Evolutionary conservation across 2,113 vertebrate species (phyloP).

Genomic region (Theristicus caerulescens): DNA sequence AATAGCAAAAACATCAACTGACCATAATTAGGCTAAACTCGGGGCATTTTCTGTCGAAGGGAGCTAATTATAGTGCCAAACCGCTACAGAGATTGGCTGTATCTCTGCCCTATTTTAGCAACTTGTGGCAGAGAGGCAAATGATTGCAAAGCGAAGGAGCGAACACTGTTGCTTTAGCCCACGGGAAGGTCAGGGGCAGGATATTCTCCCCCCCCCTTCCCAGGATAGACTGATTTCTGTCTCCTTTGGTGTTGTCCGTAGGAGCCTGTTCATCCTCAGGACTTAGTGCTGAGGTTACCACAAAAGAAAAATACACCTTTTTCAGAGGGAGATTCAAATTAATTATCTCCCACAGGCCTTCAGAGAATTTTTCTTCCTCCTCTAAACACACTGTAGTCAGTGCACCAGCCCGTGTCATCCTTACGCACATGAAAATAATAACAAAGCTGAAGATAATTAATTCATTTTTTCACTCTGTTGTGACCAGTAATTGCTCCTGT

Average conservation of each 20-base stretch:
- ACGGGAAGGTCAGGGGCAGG: not conserved
- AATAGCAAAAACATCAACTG: not conserved
- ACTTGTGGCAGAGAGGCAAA: not conserved
- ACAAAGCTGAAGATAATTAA: not conserved
- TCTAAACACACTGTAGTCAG: not conserved
- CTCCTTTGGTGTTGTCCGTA: not conserved
- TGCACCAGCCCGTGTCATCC: not conserved
- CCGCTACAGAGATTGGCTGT: not conserved
- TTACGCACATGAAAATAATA: not conserved
- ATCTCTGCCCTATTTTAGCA: not conserved
- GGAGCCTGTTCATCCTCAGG: not conserved
- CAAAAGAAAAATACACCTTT: not conserved
- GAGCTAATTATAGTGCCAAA: not conserved
- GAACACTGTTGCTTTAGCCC: not conserved
- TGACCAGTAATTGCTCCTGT: slow-evolving; percentile 12
- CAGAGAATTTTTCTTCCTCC: not conserved
- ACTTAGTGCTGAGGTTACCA: not conserved
- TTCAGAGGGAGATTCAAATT: not conserved
- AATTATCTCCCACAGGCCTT: not conserved
- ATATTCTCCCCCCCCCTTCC: not conserved
- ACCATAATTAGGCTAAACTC: not conserved
- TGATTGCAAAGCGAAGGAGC: not conserved
- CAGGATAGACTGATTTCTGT: not conserved
- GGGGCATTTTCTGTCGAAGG: not conserved
- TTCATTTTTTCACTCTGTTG: slow-evolving; percentile 14